These are phyloP conservation scores for Brenthis ino DNA, from an alignment of 2,888 invertebrate genomes.

Conservation along the genomic window DNA sequence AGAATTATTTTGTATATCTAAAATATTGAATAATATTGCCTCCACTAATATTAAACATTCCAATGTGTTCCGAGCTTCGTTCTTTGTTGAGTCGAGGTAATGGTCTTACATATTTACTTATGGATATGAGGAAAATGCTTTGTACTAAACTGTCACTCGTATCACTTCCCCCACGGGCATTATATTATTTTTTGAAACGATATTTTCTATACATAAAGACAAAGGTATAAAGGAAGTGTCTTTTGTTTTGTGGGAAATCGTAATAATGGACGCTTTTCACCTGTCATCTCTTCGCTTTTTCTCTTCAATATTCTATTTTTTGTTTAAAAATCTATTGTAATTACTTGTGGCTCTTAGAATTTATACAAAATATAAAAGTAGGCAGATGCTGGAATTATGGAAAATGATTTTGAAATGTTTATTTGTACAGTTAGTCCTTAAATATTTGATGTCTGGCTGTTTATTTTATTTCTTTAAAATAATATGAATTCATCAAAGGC, in stretches of 20 bases:
- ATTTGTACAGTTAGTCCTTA: too few relatives aligned
- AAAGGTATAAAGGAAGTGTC: constrained; percentile 52
- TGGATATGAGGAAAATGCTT: constrained; percentile 45
- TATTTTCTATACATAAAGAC: constrained; percentile 46
- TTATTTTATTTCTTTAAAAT: too few relatives aligned
- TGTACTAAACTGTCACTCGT: constrained; percentile 57
- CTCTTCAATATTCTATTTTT: constrained; percentile 44
- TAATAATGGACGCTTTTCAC: constrained; percentile 62
- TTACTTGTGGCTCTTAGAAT: constrained; percentile 25
- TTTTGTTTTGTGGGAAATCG: constrained; percentile 55
- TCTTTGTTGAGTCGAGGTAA: constrained; percentile 38
- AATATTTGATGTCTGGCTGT: too few relatives aligned
- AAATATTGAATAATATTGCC: constrained; percentile 34
- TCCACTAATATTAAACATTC: constrained; percentile 37
- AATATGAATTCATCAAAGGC: too few relatives aligned
- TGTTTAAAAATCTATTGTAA: constrained; percentile 47
- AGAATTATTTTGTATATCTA: constrained; percentile 24
- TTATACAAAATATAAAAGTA: constrained; percentile 24
- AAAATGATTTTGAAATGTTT: not conserved
- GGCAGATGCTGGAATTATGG: not conserved
- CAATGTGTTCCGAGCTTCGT: constrained; percentile 31
- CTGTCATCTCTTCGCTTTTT: constrained; percentile 57
- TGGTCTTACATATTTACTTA: constrained; percentile 37
- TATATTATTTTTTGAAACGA: constrained; percentile 52
- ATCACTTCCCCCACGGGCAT: constrained; percentile 44